Conservation (phyloP, 2,797 vertebrate genomes). For the Prunella strophiata region DNA sequence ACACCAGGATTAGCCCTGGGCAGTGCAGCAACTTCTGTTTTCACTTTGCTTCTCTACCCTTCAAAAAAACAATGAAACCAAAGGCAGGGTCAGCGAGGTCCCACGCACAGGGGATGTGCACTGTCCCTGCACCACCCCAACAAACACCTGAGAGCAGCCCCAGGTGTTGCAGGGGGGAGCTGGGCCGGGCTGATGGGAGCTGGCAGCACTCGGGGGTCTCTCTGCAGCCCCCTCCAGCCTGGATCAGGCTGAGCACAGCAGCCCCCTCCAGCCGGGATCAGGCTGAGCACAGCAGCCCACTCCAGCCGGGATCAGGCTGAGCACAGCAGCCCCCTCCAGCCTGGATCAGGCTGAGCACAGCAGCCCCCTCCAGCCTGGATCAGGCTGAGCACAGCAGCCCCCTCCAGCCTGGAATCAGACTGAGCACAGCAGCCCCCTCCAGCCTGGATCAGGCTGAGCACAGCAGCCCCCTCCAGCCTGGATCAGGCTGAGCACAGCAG, state of each 20-base stretch:
- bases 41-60: neutral
- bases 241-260: no score
- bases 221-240: neutral
- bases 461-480: no score
- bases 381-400: no score
- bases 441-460: no score
- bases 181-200: accelerated
- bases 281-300: no score
- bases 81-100: neutral
- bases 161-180: accelerated
- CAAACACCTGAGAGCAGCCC: neutral
- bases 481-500: neutral
- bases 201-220: neutral
- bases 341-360: no score
- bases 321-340: no score
- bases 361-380: no score
- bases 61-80: neutral
- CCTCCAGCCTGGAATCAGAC: no score
- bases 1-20: neutral
- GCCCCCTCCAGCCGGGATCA: no score
- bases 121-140: accelerated
- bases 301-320: no score
- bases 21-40: neutral
- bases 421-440: no score
- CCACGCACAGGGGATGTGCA: accelerated